Evolutionary conservation across 1,140 invertebrate genomes (phyloP), one percentile per base, ranked within the genome.

Genomic region (Pomacea maculata): DNA sequence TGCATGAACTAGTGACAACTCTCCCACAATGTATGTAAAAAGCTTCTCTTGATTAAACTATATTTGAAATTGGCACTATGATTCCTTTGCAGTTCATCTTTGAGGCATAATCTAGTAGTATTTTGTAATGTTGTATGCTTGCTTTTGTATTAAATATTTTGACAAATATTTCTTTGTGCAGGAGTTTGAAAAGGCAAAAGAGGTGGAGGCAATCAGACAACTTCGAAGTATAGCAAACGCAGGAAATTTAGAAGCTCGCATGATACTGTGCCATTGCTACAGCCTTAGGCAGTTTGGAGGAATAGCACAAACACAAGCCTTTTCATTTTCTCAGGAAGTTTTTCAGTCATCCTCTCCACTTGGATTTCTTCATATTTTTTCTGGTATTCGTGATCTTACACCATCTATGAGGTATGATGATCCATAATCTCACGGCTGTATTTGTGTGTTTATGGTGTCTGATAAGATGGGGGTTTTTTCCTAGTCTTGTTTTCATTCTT

Each of bases 361-460:
- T 14, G 86, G 88, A 80, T 86, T 88, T 75, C 86, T 88, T 57
- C 83, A 85, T 29, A 86, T 88, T 25, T 89, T 88, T 75, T 78
- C 79, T 65, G 81, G 78, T 63, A 86, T 84, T 70, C 81, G 83
- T 74, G 87, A 89, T 77, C 85, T 88, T n/a, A 90, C 88, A 68
- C 83, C 86, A 63, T 88, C 88, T 64, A 90, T 91, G 88, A 90
- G 90, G 89, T 91, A 86, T 78, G 15, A 61, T 17, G 15, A 61
- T 61, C 15, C 4, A 6, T 61, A 11, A 61, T 9, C 15, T 17
- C 15, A 14, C 8, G 11, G 0, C 57, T 14, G 57, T 61, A 61
- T 6, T 45, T 45, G 2, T 45, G 34, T 45, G 34, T 45, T 45
- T 45, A 45, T 45, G 34, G 6, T 45, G 34, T 45, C 34, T 45